Conservation (phyloP, 2,888 invertebrate genomes). For the Rhagonycha lutea region DNA sequence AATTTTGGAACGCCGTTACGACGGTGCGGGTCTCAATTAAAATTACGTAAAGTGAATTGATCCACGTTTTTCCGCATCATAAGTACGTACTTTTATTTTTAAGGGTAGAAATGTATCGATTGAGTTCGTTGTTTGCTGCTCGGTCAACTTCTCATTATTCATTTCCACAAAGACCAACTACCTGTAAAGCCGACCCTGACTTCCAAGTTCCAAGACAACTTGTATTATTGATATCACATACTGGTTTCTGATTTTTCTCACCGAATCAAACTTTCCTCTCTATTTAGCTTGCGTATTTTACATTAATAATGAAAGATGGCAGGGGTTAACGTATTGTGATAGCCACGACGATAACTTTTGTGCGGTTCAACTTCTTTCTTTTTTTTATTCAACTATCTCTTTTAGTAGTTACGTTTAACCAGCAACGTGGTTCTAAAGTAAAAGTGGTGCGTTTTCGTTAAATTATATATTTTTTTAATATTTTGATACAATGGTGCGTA, state of each 20-base stretch:
- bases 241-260: background rate
- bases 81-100: constrained; percentile 22
- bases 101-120: background rate
- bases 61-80: constrained; percentile 5
- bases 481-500: constrained; percentile 54
- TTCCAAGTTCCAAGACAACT: background rate
- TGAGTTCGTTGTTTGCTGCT: background rate
- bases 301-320: background rate
- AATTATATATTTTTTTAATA: background rate
- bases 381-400: background rate
- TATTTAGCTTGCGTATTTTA: background rate
- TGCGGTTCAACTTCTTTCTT: constrained; percentile 1
- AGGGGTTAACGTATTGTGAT: background rate
- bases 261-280: background rate
- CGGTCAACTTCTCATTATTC: background rate
- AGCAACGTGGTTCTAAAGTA: background rate
- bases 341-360: background rate
- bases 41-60: constrained; percentile 22
- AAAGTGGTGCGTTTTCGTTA: background rate
- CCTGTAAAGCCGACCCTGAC: background rate
- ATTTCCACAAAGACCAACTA: background rate
- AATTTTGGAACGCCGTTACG: constrained; percentile 12
- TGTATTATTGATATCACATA: background rate
- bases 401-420: background rate
- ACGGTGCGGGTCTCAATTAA: background rate